These are phyloP conservation scores for Branchinecta lynchi DNA, from an alignment of 1,140 invertebrate species.

Conservation along the genomic window DNA sequence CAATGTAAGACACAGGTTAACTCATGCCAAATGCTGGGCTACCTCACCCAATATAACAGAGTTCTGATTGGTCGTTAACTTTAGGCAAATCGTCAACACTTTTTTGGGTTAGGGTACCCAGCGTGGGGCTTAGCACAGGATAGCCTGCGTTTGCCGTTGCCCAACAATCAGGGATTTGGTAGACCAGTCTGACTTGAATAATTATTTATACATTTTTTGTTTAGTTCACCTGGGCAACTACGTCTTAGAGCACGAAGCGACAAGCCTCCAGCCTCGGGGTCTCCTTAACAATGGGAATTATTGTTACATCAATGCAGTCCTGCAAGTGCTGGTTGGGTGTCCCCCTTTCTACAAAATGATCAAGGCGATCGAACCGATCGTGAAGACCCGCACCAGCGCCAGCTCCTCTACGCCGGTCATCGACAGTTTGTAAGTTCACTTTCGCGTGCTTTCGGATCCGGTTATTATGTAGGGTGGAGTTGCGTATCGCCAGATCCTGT, in stretches of 20 bases:
- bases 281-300: conserved; percentile 82
- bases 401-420: conserved; percentile 69
- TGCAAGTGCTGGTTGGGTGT: conserved; percentile 77
- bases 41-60: too few relatives aligned
- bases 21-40: too few relatives aligned
- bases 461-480: too few relatives aligned
- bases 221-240: conserved; percentile 34
- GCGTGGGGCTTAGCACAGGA: too few relatives aligned
- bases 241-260: conserved; percentile 50
- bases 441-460: conserved; percentile 14
- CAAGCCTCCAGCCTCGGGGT: conserved; percentile 63
- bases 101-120: too few relatives aligned
- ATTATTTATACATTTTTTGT: background rate
- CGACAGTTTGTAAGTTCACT: conserved; percentile 65
- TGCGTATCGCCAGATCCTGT: too few relatives aligned
- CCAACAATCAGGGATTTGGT: too few relatives aligned
- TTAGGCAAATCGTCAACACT: too few relatives aligned
- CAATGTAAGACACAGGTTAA: too few relatives aligned
- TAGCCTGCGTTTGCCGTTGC: too few relatives aligned
- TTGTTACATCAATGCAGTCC: conserved; percentile 85
- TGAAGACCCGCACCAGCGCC: conserved; percentile 36
- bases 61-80: too few relatives aligned
- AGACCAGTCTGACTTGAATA: too few relatives aligned
- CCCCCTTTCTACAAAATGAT: conserved; percentile 85
- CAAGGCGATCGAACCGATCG: conserved; percentile 45